Evolutionary conservation across 2,888 invertebrate species (phyloP).

Genomic region (Eupeodes luniger): DNA sequence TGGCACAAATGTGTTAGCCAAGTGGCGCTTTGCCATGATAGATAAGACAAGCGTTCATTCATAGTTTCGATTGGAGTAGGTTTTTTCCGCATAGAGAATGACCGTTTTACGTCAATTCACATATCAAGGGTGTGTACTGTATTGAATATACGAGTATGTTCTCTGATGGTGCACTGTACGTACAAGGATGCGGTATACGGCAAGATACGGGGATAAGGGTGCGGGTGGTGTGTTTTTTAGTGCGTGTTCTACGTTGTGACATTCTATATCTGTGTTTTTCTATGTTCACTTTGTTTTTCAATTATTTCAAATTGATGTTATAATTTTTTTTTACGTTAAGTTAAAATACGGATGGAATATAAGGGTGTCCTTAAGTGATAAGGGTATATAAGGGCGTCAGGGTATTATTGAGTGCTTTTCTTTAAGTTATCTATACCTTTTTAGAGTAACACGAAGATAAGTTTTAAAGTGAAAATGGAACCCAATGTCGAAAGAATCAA

Average conservation of each 20-base stretch:
- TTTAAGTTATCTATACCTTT: too few species aligned
- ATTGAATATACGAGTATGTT: too few species aligned
- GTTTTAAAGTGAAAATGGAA: too few species aligned
- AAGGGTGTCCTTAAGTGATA: neutral
- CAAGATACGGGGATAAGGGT: slow-evolving; percentile 30
- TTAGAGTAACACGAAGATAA: too few species aligned
- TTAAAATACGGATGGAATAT: slow-evolving; percentile 22
- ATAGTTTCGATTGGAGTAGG: slow-evolving; percentile 70
- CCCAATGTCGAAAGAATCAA: too few species aligned
- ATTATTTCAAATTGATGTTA: slow-evolving; percentile 45
- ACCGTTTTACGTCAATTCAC: slow-evolving; percentile 69
- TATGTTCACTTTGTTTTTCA: neutral
- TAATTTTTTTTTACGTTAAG: slow-evolving; percentile 12
- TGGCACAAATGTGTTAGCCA: slow-evolving; percentile 66
- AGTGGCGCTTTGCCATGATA: slow-evolving; percentile 74
- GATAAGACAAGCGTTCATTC: slow-evolving; percentile 74
- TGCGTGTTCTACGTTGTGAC: slow-evolving; percentile 38
- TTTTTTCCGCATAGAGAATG: slow-evolving; percentile 63
- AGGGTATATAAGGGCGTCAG: neutral
- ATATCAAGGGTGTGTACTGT: slow-evolving; percentile 40
- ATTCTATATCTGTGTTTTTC: slow-evolving; percentile 50
- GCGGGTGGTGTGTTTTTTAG: neutral
- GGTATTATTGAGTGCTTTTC: too few species aligned
- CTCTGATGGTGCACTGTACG: too few species aligned
- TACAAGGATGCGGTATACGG: too few species aligned